Evolutionary conservation across 2,888 invertebrate genomes (phyloP), one percentile per base, ranked within the genome.

Genomic region (Nymphalis c-album): DNA sequence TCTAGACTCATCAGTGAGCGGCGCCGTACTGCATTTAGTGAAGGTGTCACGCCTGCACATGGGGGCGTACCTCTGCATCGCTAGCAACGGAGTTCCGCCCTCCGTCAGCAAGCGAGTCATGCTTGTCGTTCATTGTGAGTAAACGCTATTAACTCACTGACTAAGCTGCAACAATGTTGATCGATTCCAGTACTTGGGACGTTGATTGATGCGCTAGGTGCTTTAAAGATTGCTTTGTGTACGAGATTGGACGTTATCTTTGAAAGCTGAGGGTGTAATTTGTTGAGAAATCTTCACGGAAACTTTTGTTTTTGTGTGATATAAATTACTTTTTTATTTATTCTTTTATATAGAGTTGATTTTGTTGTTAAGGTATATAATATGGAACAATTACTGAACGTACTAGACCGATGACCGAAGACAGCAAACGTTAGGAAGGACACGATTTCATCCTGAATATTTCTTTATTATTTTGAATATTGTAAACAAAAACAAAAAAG

Each of bases 11-110:
- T 94, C 93, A 74, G 93, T 95, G 68, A 94, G 94, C 76, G 95
- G 95, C n/a, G 90, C 95, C 16, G 88, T 94, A 68, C 90, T 95
- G 77, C 94, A 94, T 79, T 91, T 95, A 80, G 93, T 93, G 65
- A 93, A 94, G 80, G 95, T 96, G 73, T 95, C 94, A 73, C 92
- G 96, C 67, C 92, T 95, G 68, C 95, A 96, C 81, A 96, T 96
- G 96, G 96, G 96, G 17, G 94, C 95, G 40, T 96, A 96, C 84
- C 91, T 96, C 64, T 96, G 96, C 87, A 96, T 96, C 76, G 96
- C 96, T 3, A 95, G 95, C 75, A 97, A 97, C 84, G 97, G 97
- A 50, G 95, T 97, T 46, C 96, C 96, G 62, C 96, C 96, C 60
- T 95, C 95, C 67, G 95, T 96, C 82, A 96, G 96, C 93, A 96